Percentiles rank a stretch among this genome's conserved stretches.
Conservation (phyloP, 2,113 vertebrate species). For the Gorsachius goisagi region DNA sequence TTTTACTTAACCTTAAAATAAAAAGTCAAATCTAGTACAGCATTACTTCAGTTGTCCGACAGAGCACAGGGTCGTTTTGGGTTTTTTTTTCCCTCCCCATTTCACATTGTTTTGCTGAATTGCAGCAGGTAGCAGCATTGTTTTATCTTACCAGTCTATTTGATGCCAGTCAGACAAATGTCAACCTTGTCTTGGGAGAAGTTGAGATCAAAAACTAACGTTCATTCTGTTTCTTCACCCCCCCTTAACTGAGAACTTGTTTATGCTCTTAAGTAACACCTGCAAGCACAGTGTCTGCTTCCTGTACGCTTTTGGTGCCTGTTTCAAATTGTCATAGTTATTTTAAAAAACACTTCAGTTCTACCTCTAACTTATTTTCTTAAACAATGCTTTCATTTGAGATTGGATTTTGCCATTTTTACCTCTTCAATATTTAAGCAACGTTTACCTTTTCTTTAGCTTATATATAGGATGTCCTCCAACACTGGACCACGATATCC, state of each 20-base stretch:
- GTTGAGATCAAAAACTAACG: neutral
- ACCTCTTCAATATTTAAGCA: neutral
- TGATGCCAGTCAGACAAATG: neutral
- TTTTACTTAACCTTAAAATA: neutral
- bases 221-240: neutral
- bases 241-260: neutral
- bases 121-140: neutral
- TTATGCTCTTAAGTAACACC: neutral
- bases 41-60: neutral
- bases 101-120: neutral
- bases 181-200: neutral
- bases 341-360: neutral
- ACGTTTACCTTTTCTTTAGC: neutral
- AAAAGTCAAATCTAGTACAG: neutral
- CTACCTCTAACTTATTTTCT: neutral
- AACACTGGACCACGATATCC: fast-evolving
- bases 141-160: neutral
- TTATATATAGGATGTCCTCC: neutral
- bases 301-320: neutral
- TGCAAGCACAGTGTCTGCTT: neutral
- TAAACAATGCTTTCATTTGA: neutral
- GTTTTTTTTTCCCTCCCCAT: no score
- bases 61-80: neutral
- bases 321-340: neutral
- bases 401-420: neutral